Evolutionary conservation across 37 sponge, comb jelly and placozoan genomes (phyloP).

Genomic region (Cliona cf. orientalis): DNA sequence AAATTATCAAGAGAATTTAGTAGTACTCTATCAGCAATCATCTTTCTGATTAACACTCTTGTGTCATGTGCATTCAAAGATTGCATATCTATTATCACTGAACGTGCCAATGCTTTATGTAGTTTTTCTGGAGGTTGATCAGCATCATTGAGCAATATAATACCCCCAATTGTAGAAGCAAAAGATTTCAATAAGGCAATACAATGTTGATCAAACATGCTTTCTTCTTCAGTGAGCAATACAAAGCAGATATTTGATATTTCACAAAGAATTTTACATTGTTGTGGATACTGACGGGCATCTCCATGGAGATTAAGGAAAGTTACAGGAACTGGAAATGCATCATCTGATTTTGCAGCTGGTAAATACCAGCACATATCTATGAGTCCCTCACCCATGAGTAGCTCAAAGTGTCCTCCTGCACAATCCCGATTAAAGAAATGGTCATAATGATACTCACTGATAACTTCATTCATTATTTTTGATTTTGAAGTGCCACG

Average conservation of each 20-base stretch:
- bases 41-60: not conserved
- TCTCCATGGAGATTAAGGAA: conserved; percentile 51
- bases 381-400: conserved; percentile 22
- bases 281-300: conserved; percentile 5
- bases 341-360: not conserved
- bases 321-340: conserved; percentile 12
- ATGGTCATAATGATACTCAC: conserved; percentile 2
- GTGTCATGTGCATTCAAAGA: conserved; percentile 12
- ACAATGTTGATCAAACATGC: not conserved
- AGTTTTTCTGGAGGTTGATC: not conserved
- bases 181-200: not conserved
- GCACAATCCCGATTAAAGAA: conserved; percentile 44
- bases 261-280: conserved; percentile 23
- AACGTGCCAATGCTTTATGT: not conserved
- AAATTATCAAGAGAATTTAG: not conserved
- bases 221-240: conserved; percentile 9
- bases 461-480: conserved; percentile 24
- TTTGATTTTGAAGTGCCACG: conserved; percentile 60
- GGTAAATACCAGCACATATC: conserved; percentile 49
- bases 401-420: conserved; percentile 3
- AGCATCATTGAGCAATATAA: not conserved
- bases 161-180: not conserved
- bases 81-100: not conserved
- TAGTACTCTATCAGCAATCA: not conserved
- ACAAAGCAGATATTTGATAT: conserved; percentile 13